phyloP scores from a whole-genome alignment of 30 jellyfish, hydroid and myxozoan species.

The Sanderia malayensis region DNA sequence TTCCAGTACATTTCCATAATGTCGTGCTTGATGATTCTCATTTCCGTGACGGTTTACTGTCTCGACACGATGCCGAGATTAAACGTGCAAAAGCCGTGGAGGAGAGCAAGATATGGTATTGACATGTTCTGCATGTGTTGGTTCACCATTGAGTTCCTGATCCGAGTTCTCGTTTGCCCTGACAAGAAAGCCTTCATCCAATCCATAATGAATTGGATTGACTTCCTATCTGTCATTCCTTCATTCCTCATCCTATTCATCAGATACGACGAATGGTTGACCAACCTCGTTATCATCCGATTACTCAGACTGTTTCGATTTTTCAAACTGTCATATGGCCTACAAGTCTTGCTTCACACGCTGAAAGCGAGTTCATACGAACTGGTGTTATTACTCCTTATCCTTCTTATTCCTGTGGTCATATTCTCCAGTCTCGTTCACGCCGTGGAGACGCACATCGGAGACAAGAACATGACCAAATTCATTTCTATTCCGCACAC shows the following conservation, averaged over 20 bases:
- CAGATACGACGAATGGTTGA: slow-evolving; percentile 27
- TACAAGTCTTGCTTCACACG: slow-evolving; percentile 89
- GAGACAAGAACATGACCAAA: slow-evolving; percentile 7
- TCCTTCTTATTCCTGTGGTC: slow-evolving; percentile 86
- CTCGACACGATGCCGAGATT: slow-evolving; percentile 61
- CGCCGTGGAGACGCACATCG: slow-evolving; percentile 59
- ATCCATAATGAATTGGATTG: slow-evolving; percentile 85
- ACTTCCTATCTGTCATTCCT: slow-evolving; percentile 80
- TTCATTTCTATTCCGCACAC: slow-evolving; percentile 88
- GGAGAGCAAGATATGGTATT: slow-evolving; percentile 27
- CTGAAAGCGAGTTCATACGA: slow-evolving; percentile 93
- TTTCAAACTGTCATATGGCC: slow-evolving; percentile 92
- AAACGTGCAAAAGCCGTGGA: slow-evolving; percentile 16
- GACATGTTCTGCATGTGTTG: slow-evolving; percentile 73
- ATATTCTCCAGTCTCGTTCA: slow-evolving; percentile 88
- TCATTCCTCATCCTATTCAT: slow-evolving; percentile 52
- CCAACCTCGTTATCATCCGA: slow-evolving; percentile 79
- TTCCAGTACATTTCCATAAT: slow-evolving; percentile 79
- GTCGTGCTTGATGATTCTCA: slow-evolving; percentile 81
- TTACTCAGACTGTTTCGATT: slow-evolving; percentile 73
- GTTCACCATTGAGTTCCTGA: slow-evolving; percentile 76
- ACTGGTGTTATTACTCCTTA: slow-evolving; percentile 63
- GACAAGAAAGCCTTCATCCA: slow-evolving; percentile 57
- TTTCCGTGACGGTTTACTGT: slow-evolving; percentile 88
- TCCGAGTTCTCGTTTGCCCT: slow-evolving; percentile 78